Base-by-base conservation (phyloP, 37 sponge, comb jelly and placozoan genomes). In the Agelas oroides region DNA sequence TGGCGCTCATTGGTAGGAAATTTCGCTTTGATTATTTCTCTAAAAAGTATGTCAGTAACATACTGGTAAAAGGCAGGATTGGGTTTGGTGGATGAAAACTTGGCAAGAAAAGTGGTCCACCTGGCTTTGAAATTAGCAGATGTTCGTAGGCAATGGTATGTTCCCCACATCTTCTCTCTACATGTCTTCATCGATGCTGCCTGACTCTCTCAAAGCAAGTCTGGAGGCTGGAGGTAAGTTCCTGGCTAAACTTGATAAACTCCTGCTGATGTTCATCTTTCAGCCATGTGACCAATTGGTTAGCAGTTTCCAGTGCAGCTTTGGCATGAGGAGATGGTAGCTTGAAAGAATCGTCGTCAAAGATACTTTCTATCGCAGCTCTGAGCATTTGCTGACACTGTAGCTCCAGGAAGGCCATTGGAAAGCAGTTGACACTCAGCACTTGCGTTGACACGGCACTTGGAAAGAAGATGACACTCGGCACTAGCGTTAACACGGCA, bases 121-220 rank as follows among this genome's bases (percentile, higher is more conserved):
- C 6, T 27, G 1, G 35, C 34, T 32, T 25, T 31, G 34, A 67
- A 67, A 19, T 67, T 34, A 31, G 19, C 28, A 33, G 69, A 33
- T 27, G 34, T 33, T 33, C 69, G 31, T 18, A 33, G 69, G 19
- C 28, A 19, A 32, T 33, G 28, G 35, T 33, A 67, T 33, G 19
- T 2, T 32, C 28, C 69, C 69, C 69, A 67, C 69, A 67, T 67
- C 34, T 31, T 67, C 12, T 67, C 69, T 32, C 28, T 67, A 19
- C 69, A 5, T 33, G 34, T 67, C 31, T 31, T 67, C 35, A 67
- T 19, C 30, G n/a, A 5, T 14, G 25, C 25, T 27, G 62, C 23
- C 23, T 5, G 25, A 61, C 62, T 61, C 62, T 61, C 62, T 12
- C 46, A 46, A 46, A 46, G 8, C 46, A 46, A 8, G 46, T 46